Conservation (phyloP, 2,888 invertebrate species). For the Drosophila infuscata region DNA sequence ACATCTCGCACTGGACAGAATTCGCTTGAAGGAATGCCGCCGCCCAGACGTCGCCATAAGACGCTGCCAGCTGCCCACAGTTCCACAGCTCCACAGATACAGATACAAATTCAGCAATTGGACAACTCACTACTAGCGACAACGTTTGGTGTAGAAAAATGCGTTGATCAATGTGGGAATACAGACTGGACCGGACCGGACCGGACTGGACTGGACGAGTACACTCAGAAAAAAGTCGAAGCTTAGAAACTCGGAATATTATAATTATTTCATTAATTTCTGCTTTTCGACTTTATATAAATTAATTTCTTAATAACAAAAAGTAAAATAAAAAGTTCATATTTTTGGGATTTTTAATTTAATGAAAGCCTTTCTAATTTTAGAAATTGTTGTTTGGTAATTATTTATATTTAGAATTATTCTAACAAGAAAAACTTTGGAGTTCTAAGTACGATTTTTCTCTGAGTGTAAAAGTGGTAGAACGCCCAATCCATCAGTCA, state of each 20-base stretch:
- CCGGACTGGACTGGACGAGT: constrained; percentile 1
- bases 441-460: background rate
- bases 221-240: background rate
- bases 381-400: background rate
- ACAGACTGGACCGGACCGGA: constrained; percentile 10
- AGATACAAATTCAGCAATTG: constrained; percentile 13
- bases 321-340: background rate
- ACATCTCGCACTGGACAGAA: constrained; percentile 63
- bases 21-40: constrained; percentile 65
- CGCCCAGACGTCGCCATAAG: constrained; percentile 72
- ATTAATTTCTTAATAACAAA: background rate
- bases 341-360: background rate
- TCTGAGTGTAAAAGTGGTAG: constrained; percentile 14
- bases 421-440: background rate
- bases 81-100: background rate
- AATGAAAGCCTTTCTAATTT: background rate
- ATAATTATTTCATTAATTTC: background rate
- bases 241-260: background rate
- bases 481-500: constrained; percentile 74
- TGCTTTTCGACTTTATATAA: background rate
- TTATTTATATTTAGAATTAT: background rate
- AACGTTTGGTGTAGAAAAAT: constrained; percentile 51
- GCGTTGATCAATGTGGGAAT: constrained; percentile 43
- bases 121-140: constrained; percentile 35
- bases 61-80: constrained; percentile 38